Percentiles rank a stretch among this genome's conserved stretches.
Conservation (phyloP, 2,113 vertebrate genomes). For the Murina feae region DNA sequence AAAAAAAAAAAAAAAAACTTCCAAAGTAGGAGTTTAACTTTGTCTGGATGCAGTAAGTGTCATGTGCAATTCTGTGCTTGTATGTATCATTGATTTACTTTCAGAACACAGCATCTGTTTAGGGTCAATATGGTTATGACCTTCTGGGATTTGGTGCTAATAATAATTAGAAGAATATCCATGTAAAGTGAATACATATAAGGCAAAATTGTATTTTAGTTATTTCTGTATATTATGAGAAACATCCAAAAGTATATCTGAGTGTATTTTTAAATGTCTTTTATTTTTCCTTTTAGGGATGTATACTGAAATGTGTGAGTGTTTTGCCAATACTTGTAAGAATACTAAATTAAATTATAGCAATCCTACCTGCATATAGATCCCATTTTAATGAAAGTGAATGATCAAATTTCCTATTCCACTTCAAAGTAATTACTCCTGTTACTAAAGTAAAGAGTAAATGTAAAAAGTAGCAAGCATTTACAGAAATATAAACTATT, state of each 20-base stretch:
- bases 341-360: background rate
- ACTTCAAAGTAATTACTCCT: background rate
- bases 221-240: background rate
- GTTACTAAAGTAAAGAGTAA: background rate
- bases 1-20: no score
- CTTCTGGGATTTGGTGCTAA: background rate
- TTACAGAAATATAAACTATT: constrained; percentile 10
- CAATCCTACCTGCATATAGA: background rate
- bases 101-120: background rate
- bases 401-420: background rate
- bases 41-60: background rate
- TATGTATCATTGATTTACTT: background rate
- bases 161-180: background rate
- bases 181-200: background rate
- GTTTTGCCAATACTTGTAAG: background rate
- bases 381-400: background rate
- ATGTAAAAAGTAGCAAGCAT: background rate
- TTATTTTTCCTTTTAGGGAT: background rate
- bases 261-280: background rate
- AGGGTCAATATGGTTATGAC: background rate
- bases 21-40: background rate
- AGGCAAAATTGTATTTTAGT: background rate
- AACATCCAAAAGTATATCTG: background rate
- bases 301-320: background rate
- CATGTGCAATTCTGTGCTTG: background rate